Base-by-base conservation (phyloP, 2,888 invertebrate species). In the Drosophila colorata region DNA sequence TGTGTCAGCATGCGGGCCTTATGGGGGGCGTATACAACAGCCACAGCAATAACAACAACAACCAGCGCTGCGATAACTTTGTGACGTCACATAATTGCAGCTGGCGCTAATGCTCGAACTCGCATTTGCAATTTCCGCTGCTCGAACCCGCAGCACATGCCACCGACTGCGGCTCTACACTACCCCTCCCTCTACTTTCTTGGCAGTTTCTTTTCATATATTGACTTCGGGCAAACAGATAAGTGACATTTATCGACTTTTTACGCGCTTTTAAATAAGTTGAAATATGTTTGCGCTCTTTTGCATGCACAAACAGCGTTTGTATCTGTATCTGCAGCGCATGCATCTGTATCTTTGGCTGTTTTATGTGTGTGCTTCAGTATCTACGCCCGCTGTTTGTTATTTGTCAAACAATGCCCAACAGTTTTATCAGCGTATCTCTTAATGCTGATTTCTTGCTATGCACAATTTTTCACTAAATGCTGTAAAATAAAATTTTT, bases 241-340 rank as follows among this genome's bases (percentile, higher is more conserved):
- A 85, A 86, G 67, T 88, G 84, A 83, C 89, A 82, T 86, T 89
- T 85, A 85, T 88, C 89, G 88, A 88, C 80, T 88, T 88, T 87
- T 88, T 85, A 85, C 87, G 83, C 88, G 74, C 69, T 89, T 87
- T 88, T 86, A 73, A 89, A 83, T 82, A 82, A 86, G 79, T 82
- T 88, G 83, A 79, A 82, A 88, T 84, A 52, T 88, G 83, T 87
- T 87, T 87, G 78, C 77, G 40, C 60, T 72, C 81, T 88, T 79
- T 80, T 75, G 88, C 65, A 75, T n/a, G 64, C 55, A 74, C 63
- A 68, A 66, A 66, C 35, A 43, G 60, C 35, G 40, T 78, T 60
- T 60, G 55, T 65, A 44, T 35, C 47, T 60, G 46, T 80, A 67
- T 44, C 55, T 55, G 44, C 60, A 44, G 5, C 13, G n/a, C 18